A percentile compares a stretch with the other conserved stretches of the same genome.
Conservation (phyloP, 2,888 invertebrate genomes). For the Ashinkailepas kermadecensis region DNA sequence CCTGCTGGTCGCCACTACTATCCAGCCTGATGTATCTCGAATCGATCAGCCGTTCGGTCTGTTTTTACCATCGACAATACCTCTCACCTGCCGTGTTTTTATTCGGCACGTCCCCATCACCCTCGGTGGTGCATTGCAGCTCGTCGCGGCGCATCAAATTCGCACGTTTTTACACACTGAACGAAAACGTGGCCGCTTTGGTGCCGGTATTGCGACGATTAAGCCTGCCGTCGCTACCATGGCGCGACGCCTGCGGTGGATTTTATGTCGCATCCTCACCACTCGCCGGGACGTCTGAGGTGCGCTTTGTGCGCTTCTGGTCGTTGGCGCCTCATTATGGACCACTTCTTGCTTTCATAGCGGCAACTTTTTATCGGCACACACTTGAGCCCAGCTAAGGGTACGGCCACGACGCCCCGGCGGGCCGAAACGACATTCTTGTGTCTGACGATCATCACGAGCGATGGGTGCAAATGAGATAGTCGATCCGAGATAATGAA, state of each 20-base stretch:
- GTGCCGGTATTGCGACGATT: neutral
- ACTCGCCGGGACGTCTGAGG: neutral
- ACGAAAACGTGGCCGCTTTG: neutral
- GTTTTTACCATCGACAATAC: neutral
- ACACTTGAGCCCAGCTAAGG: neutral
- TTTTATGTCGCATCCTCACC: neutral
- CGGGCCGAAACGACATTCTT: neutral
- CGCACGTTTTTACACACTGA: neutral
- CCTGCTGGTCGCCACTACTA: neutral
- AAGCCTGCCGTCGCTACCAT: neutral
- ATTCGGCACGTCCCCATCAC: neutral
- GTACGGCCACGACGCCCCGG: neutral
- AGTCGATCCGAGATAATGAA: no score
- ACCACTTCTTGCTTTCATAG: constrained; percentile 17
- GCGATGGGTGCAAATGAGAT: neutral
- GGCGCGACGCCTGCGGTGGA: neutral
- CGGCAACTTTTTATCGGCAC: constrained; percentile 12
- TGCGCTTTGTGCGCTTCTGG: neutral
- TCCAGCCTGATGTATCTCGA: neutral
- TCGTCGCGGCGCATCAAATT: constrained; percentile 2
- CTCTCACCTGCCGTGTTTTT: neutral
- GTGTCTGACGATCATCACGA: neutral
- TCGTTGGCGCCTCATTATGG: constrained; percentile 8
- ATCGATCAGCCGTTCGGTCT: neutral
- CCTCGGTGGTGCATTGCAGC: neutral